Percentiles rank a stretch among this genome's conserved stretches.
Evolutionary conservation across 2,113 vertebrate genomes (phyloP).

Genomic region (Platichthys stellatus): DNA sequence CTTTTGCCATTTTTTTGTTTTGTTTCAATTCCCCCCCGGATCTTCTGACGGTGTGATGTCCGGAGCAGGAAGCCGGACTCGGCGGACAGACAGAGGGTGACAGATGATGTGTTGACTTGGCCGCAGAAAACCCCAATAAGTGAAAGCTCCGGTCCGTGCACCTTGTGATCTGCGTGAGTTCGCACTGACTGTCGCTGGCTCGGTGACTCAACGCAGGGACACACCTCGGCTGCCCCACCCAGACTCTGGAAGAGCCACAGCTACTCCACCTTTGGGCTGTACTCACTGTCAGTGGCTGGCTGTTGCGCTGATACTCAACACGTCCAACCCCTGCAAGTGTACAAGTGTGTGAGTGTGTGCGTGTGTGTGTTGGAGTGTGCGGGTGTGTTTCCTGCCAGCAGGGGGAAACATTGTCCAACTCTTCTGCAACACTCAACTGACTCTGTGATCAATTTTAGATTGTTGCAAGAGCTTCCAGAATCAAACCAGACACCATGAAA

Average conservation of each 20-base stretch:
- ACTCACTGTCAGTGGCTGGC: too few species aligned
- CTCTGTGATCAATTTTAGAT: not conserved
- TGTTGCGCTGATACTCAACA: not conserved
- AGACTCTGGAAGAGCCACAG: not conserved
- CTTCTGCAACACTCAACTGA: not conserved
- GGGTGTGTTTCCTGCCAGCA: slow-evolving; percentile 45
- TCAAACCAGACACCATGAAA: not conserved
- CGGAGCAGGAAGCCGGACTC: not conserved
- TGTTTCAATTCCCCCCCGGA: too few species aligned
- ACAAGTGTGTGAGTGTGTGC: not conserved
- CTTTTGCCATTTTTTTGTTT: slow-evolving; percentile 50
- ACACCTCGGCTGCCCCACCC: slow-evolving; percentile 67
- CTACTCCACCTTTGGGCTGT: not conserved
- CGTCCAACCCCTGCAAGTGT: not conserved
- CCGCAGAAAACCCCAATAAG: not conserved
- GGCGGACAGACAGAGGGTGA: not conserved
- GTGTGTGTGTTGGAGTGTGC: too few species aligned
- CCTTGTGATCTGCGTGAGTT: not conserved
- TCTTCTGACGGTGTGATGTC: not conserved
- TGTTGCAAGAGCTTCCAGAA: not conserved
- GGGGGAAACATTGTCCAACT: slow-evolving; percentile 54
- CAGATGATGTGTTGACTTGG: not conserved
- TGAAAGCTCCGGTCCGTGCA: not conserved
- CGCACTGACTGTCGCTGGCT: not conserved
- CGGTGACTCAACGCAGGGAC: slow-evolving; percentile 32